phyloP scores from a whole-genome alignment of 2,888 invertebrate genomes.

The Drosophila mimetica region DNA sequence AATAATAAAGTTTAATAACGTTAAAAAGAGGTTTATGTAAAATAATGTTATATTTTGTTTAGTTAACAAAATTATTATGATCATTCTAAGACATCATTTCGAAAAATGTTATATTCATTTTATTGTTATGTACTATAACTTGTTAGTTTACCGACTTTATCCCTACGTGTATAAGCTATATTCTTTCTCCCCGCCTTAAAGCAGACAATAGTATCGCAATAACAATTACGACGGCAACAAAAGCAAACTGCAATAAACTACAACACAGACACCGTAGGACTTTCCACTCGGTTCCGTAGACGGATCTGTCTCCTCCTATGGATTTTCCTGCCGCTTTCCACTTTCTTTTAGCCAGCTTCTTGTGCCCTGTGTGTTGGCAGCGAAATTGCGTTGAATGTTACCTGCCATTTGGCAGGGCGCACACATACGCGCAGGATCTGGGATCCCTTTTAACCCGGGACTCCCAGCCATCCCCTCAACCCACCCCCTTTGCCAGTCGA shows the following conservation, averaged over 20 bases:
- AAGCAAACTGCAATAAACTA: slow-evolving; percentile 15
- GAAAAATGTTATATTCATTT: too few relatives aligned
- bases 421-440: slow-evolving; percentile 21
- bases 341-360: slow-evolving; percentile 45
- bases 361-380: slow-evolving; percentile 63
- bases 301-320: not conserved
- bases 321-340: slow-evolving; percentile 15
- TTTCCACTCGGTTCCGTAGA: not conserved
- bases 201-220: slow-evolving; percentile 20
- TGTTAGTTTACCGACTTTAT: not conserved
- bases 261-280: not conserved
- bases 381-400: slow-evolving; percentile 79
- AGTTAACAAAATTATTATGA: too few relatives aligned
- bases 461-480: slow-evolving; percentile 6
- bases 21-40: too few relatives aligned
- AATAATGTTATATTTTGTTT: too few relatives aligned
- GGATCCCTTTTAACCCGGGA: slow-evolving; percentile 6
- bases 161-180: not conserved
- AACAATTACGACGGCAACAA: slow-evolving; percentile 19
- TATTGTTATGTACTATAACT: too few relatives aligned
- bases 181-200: slow-evolving; percentile 3
- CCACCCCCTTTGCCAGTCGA: slow-evolving; percentile 8
- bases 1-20: too few relatives aligned
- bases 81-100: too few relatives aligned
- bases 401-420: slow-evolving; percentile 73